Percentiles rank a stretch among this genome's conserved stretches.
Evolutionary conservation across 2,797 vertebrate genomes (phyloP).

Genomic region (Sebastes cheni): DNA sequence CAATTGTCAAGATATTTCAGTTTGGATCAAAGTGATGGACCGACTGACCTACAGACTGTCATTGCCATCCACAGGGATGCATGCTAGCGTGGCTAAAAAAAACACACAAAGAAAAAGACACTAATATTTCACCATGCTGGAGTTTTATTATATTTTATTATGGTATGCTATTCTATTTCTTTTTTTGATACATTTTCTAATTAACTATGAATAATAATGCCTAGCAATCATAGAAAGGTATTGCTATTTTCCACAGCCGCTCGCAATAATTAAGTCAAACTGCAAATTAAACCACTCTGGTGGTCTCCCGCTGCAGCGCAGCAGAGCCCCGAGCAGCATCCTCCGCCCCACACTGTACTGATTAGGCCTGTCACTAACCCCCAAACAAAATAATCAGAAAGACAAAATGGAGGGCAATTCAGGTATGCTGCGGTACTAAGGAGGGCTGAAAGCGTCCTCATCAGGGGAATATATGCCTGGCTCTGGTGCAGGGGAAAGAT

Average conservation of each 20-base stretch:
- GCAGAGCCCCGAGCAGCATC: conserved; percentile 51
- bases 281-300: conserved; percentile 64
- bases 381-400: conserved; percentile 68
- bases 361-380: conserved; percentile 69
- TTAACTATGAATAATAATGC: conserved; percentile 58
- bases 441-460: conserved; percentile 69
- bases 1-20: neutral
- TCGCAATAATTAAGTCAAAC: conserved; percentile 70
- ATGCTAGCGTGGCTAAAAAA: neutral
- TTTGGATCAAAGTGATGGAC: neutral
- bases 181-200: conserved; percentile 45
- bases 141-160: conserved; percentile 31
- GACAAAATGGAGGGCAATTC: conserved; percentile 74
- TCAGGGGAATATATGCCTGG: conserved; percentile 74
- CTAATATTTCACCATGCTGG: neutral
- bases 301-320: conserved; percentile 57
- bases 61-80: neutral
- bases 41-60: neutral
- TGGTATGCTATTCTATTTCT: conserved; percentile 10
- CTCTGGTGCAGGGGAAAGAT: conserved; percentile 69
- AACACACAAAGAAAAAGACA: neutral
- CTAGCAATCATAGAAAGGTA: conserved; percentile 38
- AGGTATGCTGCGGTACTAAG: conserved; percentile 70
- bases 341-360: conserved; percentile 49
- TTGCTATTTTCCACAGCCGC: conserved; percentile 53